Percentiles rank a stretch among this genome's conserved stretches.
phyloP scores from a whole-genome alignment of 2,888 invertebrate genomes.

The Ornithoptera alexandrae region DNA sequence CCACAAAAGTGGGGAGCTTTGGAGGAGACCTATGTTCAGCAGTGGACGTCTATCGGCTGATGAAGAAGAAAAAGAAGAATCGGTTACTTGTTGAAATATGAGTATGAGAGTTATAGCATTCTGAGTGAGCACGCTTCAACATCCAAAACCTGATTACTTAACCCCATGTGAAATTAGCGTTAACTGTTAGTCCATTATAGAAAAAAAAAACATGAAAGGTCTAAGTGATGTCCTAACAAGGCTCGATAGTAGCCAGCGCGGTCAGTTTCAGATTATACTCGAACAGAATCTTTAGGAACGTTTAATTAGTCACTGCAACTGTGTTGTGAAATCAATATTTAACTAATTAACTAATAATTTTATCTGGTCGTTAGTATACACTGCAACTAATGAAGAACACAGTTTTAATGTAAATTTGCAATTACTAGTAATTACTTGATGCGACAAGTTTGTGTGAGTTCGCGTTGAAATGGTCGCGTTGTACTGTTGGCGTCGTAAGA shows the following conservation, averaged over 20 bases:
- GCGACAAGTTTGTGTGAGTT: slow-evolving; percentile 1
- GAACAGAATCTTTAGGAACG: background rate
- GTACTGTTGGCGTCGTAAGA: slow-evolving; percentile 4
- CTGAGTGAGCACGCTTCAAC: too few species aligned
- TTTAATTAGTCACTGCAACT: slow-evolving; percentile 9
- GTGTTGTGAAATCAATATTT: slow-evolving; percentile 11
- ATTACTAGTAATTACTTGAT: background rate
- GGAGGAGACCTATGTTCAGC: too few species aligned
- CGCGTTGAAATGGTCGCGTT: slow-evolving; percentile 11
- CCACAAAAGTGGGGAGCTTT: too few species aligned
- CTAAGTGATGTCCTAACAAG: background rate
- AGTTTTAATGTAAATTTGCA: slow-evolving; percentile 21
- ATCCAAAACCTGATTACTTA: too few species aligned
- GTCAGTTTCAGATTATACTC: background rate
- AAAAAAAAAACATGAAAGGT: background rate
- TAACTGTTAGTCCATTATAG: background rate
- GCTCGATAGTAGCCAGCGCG: background rate
- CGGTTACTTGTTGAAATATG: too few species aligned
- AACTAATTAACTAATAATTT: slow-evolving; percentile 20
- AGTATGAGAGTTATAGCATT: too few species aligned
- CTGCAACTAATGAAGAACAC: slow-evolving; percentile 12
- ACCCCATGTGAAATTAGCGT: too few species aligned
- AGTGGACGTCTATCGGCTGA: too few species aligned
- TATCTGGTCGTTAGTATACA: slow-evolving; percentile 11
- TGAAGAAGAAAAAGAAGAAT: too few species aligned